Base-by-base conservation (phyloP, 1,140 invertebrate species). In the Metaphire vulgaris region DNA sequence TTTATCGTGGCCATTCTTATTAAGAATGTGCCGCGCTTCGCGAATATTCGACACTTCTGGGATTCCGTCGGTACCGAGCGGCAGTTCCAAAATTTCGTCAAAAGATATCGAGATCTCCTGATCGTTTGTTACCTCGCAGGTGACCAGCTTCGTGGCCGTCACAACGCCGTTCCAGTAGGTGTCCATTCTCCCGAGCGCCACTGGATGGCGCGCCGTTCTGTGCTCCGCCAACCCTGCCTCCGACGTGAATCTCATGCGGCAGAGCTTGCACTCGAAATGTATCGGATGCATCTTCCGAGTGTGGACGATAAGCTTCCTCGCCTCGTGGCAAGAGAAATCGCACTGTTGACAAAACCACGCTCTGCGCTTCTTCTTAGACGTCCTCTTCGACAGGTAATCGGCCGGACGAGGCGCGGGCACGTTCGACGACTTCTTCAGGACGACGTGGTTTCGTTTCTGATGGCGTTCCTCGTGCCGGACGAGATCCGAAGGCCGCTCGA, bases 401-500 rank as follows among this genome's bases (percentile, higher is more conserved):
- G 56, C 26, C 21, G 41, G 21, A 12, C 6, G 6, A 6, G 6
- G 41, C 41, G 41, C 41, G 6, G 41, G 41, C 6, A 6, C 6
- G 21, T 56, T 21, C 6, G 6, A 12, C 21, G 41, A 12, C 41
- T 6, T 12, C 6, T 6, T 12, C 6, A 21, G 12, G 26, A 33
- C 16, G 1, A 33, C 16, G 16, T 30, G 31, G 30, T 31, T 75
- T 12, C 32, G n/a, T 30, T 33, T 29, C 67, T 68, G 28, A 33
- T 75, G 74, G 14, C 74, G 74, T 33, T 75, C 74, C 66, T 68
- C 64, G 26, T 75, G 74, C 0, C 74, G 64, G 1, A 68, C 64
- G 1, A 75, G 74, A 66, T 75, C 74, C 0, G 74, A 75, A 1
- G 74, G 74, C 28, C 74, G 29, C 33, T 75, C 74, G 30, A 75